Conservation (phyloP, 2,888 invertebrate genomes). For the Uropetala carovei region DNA sequence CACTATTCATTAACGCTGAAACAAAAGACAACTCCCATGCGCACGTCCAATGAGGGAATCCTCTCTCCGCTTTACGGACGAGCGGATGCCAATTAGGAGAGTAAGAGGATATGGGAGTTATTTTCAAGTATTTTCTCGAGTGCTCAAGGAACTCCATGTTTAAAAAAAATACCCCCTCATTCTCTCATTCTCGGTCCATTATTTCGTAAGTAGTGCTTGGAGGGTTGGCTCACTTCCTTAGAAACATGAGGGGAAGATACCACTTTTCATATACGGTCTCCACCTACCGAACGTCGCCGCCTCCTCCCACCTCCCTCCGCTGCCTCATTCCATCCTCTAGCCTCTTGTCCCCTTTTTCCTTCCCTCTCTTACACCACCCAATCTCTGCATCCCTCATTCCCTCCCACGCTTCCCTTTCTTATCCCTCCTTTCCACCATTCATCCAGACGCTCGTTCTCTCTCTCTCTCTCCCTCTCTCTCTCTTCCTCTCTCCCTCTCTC, state of each 20-base stretch:
- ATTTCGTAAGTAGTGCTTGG: neutral
- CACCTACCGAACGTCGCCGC: neutral
- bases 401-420: neutral
- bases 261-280: neutral
- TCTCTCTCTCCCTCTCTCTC: neutral
- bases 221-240: neutral
- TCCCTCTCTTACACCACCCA: neutral
- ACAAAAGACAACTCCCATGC: constrained; percentile 37
- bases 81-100: constrained; percentile 62
- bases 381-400: neutral
- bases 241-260: constrained; percentile 33
- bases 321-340: neutral
- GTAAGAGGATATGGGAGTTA: constrained; percentile 48
- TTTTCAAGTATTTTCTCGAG: constrained; percentile 44
- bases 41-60: neutral
- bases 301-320: neutral
- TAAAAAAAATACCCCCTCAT: neutral
- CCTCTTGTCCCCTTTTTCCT: neutral
- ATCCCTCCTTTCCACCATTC: no score
- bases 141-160: neutral
- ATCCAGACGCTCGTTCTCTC: neutral
- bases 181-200: neutral
- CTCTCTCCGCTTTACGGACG: neutral
- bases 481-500: neutral
- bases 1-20: constrained; percentile 54